Conservation (phyloP, 2,113 vertebrate genomes). For the Tachysurus vachellii region DNA sequence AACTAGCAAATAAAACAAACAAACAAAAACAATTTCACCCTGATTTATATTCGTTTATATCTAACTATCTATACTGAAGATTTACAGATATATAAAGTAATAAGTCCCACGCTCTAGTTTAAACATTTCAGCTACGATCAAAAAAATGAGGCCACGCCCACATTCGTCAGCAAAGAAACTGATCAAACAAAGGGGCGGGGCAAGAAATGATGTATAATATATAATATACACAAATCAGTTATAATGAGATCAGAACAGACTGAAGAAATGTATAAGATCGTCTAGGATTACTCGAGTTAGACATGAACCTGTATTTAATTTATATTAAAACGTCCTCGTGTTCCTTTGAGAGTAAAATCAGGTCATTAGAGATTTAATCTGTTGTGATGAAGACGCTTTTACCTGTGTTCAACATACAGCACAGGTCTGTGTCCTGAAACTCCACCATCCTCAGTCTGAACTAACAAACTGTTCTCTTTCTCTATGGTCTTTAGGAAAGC, state of each 20-base stretch:
- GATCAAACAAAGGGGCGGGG: too few species aligned
- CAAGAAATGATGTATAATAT: background rate
- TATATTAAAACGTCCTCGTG: background rate
- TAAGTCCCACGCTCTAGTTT: too few species aligned
- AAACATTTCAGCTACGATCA: too few species aligned
- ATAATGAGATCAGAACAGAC: background rate
- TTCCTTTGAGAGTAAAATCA: background rate
- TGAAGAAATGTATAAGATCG: background rate
- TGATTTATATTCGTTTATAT: too few species aligned
- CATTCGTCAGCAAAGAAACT: background rate
- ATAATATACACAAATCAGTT: too few species aligned
- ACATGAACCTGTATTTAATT: background rate
- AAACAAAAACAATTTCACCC: too few species aligned
- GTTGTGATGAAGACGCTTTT: conserved; percentile 9
- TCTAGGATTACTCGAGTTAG: background rate
- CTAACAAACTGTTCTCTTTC: conserved; percentile 68
- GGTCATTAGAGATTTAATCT: background rate
- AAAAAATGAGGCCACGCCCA: background rate
- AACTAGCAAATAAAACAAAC: too few species aligned
- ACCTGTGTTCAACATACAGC: conserved; percentile 93
- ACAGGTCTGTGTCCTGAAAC: conserved; percentile 72
- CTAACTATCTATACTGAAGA: too few species aligned
- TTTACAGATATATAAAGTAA: too few species aligned
- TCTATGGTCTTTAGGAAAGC: conserved; percentile 83
- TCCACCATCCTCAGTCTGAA: conserved; percentile 68